Percentiles rank a stretch among this genome's conserved stretches.
These are phyloP conservation scores for Drosophila borborema DNA, from an alignment of 2,888 invertebrate genomes.

Conservation along the genomic window DNA sequence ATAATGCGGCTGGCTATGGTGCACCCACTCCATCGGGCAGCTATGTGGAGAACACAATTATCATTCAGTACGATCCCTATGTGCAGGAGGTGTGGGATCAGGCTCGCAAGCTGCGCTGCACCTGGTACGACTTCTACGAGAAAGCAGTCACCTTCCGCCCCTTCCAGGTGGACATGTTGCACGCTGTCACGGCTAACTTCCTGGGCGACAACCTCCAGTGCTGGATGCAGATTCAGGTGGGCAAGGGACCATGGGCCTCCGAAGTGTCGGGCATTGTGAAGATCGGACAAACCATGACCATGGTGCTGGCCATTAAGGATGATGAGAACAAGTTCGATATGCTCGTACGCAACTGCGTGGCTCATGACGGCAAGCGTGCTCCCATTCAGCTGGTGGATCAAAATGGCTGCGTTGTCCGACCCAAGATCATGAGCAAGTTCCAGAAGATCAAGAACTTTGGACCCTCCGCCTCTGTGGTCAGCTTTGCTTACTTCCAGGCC, in stretches of 20 bases:
- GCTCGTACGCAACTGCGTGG: conserved; percentile 97
- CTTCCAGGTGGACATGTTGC: conserved; percentile 98
- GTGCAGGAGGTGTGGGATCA: conserved; percentile 98
- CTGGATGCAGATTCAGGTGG: conserved; percentile 99
- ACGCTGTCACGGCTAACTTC: conserved; percentile 97
- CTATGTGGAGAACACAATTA: conserved; percentile 97
- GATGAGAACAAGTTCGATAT: conserved; percentile 98
- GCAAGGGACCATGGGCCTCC: conserved; percentile 98
- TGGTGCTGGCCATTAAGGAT: conserved; percentile 97
- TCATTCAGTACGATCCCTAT: conserved; percentile 97
- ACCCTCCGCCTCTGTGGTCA: conserved; percentile 96
- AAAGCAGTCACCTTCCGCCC: conserved; percentile 97
- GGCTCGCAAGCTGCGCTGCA: conserved; percentile 94
- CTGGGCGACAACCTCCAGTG: conserved; percentile 97
- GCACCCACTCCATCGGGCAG: conserved; percentile 96
- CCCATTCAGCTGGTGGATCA: conserved; percentile 97
- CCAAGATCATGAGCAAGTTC: conserved; percentile 98
- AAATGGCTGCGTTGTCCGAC: conserved; percentile 96
- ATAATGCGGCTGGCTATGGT: conserved; percentile 93
- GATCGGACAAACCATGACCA: conserved; percentile 98
- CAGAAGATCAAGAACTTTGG: conserved; percentile 98
- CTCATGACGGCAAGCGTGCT: conserved; percentile 96
- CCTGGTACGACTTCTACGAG: conserved; percentile 98
- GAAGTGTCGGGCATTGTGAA: conserved; percentile 98
- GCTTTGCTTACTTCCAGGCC: conserved; percentile 98